Evolutionary conservation across 2,797 vertebrate genomes (phyloP), one percentile per base, ranked within the genome.

Genomic region (Argya squamiceps): DNA sequence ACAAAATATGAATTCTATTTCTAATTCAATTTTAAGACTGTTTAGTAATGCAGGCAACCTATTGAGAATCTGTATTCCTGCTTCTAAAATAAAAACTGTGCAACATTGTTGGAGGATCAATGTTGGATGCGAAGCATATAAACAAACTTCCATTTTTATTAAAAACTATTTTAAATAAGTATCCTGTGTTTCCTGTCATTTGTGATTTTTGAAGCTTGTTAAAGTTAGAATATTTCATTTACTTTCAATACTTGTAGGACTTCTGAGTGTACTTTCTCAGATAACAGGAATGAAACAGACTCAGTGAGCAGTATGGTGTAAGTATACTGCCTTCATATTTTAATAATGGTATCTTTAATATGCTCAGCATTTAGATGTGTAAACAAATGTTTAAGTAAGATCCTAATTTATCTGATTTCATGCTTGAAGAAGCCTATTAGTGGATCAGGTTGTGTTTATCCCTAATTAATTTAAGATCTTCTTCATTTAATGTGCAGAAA

Each of bases 101-200:
- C 79, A 91, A 30, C 34, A 15, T 8, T 86, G 21, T 44, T 85
- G 50, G 46, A 89, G 39, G 37, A 62, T 67, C 73, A 76, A 55
- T 37, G 37, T 37, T 37, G 37, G 37, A 37, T 37, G 14, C 91
- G 58, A 71, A 88, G 18, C 55, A 55, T 39, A 50, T 55, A 76
- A 88, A 49, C 41, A 50, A 86, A 49, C 49, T 88, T 88, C 27
- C 0, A 14, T 88, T 95, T 93, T 69, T 69, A 96, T 86, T 94
- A 93, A 96, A 97, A 96, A n/a, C 5, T 56, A 3, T 71, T 92
- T 93, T 71, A 2, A 92, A n/a, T 36, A 93, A 71, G 2, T 43
- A 16, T 59, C 9, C 18, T 73, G n/a, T 77, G 59, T 92, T 93
- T 93, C 18, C 30, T 92, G 9, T 93, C 49, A 65, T 50, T 41